Evolutionary conservation across 2,113 vertebrate genomes (phyloP).

Genomic region (Sporophila hypoxantha): DNA sequence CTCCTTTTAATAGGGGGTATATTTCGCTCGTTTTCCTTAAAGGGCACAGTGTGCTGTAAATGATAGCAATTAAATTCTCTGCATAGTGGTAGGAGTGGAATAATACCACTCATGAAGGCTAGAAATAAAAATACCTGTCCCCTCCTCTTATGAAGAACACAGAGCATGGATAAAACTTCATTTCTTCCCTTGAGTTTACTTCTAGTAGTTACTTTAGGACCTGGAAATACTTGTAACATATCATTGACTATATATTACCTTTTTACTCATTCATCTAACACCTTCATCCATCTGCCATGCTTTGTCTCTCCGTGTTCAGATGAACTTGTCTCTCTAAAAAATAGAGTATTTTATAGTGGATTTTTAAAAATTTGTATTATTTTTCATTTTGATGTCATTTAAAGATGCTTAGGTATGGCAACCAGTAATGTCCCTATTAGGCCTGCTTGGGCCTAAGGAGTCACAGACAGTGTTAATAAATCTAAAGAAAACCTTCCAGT

Average conservation of each 20-base stretch:
- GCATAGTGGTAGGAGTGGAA: background rate
- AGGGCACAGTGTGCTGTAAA: background rate
- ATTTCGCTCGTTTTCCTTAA: background rate
- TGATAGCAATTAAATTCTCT: background rate
- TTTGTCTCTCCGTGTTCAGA: background rate
- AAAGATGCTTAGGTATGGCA: background rate
- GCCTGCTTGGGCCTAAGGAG: background rate
- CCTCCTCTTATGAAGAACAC: background rate
- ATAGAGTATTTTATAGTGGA: background rate
- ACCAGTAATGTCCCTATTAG: background rate
- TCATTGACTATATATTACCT: background rate
- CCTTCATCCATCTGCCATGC: background rate
- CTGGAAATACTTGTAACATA: background rate
- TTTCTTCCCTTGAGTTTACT: background rate
- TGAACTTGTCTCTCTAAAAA: background rate
- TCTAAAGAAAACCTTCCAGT: background rate
- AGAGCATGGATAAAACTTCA: background rate
- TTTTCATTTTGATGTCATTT: background rate
- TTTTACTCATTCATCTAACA: background rate
- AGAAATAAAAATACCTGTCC: background rate
- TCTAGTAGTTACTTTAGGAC: background rate
- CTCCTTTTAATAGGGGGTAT: background rate
- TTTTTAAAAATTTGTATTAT: background rate
- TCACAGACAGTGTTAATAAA: background rate
- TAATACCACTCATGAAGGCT: background rate